Evolutionary conservation across 2,113 vertebrate genomes (phyloP).

Genomic region (Siniperca knerii): DNA sequence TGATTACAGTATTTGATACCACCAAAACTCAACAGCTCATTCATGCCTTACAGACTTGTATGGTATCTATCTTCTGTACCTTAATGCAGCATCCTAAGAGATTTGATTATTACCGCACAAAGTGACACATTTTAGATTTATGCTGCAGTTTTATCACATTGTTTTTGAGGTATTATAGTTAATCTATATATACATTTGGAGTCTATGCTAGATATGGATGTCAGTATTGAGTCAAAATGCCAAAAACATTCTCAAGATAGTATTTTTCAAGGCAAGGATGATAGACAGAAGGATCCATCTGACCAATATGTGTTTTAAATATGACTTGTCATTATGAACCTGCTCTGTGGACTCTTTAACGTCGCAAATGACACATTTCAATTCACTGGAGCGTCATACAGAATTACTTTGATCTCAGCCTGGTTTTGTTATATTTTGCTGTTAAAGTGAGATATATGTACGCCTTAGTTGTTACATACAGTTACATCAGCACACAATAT

Average conservation of each 20-base stretch:
- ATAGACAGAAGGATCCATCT: neutral
- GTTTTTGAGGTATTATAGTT: slow-evolving; percentile 9
- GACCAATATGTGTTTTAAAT: neutral
- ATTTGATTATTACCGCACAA: slow-evolving; percentile 23
- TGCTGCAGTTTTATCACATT: neutral
- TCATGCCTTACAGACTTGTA: slow-evolving; percentile 28
- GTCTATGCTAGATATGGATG: slow-evolving; percentile 5
- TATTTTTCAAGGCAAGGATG: slow-evolving; percentile 27
- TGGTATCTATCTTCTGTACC: slow-evolving; percentile 11
- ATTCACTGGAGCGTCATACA: neutral
- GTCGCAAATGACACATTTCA: neutral
- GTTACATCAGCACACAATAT: neutral
- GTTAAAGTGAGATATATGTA: neutral
- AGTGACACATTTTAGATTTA: slow-evolving; percentile 19
- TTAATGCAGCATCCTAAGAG: slow-evolving; percentile 8
- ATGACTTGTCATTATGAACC: neutral
- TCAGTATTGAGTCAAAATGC: slow-evolving; percentile 5
- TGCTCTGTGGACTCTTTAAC: neutral
- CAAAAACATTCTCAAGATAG: slow-evolving; percentile 8
- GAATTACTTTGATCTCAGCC: neutral
- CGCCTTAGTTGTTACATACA: neutral
- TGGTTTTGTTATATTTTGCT: neutral
- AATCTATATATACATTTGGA: slow-evolving; percentile 17
- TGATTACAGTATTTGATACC: neutral
- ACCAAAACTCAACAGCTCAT: neutral